These are phyloP conservation scores for Picathartes gymnocephalus DNA, from an alignment of 2,113 vertebrate genomes.

Conservation along the genomic window DNA sequence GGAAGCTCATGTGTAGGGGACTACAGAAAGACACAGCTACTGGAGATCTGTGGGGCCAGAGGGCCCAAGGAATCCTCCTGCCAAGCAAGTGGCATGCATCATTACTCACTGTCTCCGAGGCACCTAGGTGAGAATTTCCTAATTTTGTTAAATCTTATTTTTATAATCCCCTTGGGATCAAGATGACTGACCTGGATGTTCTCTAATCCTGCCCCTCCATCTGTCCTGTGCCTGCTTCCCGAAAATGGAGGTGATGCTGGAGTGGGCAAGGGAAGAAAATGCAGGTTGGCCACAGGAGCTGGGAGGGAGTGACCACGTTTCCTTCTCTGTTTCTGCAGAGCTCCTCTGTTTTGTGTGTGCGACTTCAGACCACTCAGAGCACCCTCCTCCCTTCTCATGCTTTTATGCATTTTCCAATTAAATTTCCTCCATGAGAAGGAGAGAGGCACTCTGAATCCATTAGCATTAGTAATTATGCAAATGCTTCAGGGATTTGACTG, in stretches of 20 bases:
- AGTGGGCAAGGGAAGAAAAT: neutral
- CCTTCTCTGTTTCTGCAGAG: neutral
- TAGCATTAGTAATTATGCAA: slow-evolving; percentile 68
- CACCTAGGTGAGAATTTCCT: neutral
- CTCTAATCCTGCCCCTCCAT: accelerated
- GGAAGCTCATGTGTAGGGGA: neutral
- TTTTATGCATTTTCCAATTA: slow-evolving; percentile 65
- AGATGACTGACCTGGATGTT: neutral
- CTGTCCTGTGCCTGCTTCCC: neutral
- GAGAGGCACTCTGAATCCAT: slow-evolving; percentile 51
- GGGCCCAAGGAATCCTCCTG: neutral
- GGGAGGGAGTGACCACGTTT: neutral
- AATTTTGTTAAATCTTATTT: neutral
- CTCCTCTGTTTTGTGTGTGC: neutral
- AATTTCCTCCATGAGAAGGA: slow-evolving; percentile 36
- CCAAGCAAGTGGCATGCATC: neutral
- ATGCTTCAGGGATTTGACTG: slow-evolving; percentile 59
- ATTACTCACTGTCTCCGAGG: neutral
- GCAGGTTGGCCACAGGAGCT: accelerated
- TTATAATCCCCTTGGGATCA: neutral
- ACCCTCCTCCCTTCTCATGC: slow-evolving; percentile 10
- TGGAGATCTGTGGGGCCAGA: neutral
- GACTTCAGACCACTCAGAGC: slow-evolving; percentile 18
- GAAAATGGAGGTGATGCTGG: neutral
- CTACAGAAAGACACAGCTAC: neutral